Conservation (phyloP, 1,140 invertebrate genomes). For the Potamilus streckersoni region DNA sequence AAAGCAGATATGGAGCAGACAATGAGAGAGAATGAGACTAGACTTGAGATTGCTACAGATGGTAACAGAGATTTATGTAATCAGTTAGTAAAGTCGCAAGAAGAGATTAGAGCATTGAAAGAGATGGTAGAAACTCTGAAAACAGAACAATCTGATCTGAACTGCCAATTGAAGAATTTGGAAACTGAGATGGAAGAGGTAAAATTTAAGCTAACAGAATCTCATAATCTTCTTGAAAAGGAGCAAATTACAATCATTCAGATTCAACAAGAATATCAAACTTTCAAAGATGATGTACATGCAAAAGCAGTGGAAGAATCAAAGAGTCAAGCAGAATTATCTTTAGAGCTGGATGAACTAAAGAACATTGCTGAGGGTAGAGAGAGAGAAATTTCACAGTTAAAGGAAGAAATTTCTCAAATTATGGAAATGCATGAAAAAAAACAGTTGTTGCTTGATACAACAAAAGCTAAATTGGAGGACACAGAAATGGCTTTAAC, state of each 20-base stretch:
- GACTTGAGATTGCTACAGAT: too few relatives aligned
- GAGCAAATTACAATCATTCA: neutral
- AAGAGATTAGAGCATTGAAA: too few relatives aligned
- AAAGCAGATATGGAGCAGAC: too few relatives aligned
- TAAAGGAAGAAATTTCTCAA: slow-evolving; percentile 14
- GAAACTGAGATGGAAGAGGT: slow-evolving; percentile 8
- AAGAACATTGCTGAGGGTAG: neutral
- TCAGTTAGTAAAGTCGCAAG: too few relatives aligned
- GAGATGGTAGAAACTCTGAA: slow-evolving; percentile 4
- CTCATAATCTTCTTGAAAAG: too few relatives aligned
- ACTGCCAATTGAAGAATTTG: neutral
- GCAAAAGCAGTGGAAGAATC: slow-evolving; percentile 1
- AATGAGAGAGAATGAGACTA: too few relatives aligned
- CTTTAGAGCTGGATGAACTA: neutral
- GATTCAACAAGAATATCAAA: slow-evolving; percentile 9
- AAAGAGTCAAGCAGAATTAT: neutral
- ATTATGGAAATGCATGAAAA: neutral
- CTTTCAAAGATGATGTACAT: slow-evolving; percentile 6
- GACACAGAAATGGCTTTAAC: too few relatives aligned
- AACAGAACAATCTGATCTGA: slow-evolving; percentile 9
- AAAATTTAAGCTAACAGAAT: neutral
- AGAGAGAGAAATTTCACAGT: slow-evolving; percentile 1
- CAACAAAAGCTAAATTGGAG: too few relatives aligned
- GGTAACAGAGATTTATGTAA: too few relatives aligned
- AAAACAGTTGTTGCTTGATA: too few relatives aligned